phyloP scores from a whole-genome alignment of 1,140 invertebrate genomes.

The Drosophila obscura region DNA sequence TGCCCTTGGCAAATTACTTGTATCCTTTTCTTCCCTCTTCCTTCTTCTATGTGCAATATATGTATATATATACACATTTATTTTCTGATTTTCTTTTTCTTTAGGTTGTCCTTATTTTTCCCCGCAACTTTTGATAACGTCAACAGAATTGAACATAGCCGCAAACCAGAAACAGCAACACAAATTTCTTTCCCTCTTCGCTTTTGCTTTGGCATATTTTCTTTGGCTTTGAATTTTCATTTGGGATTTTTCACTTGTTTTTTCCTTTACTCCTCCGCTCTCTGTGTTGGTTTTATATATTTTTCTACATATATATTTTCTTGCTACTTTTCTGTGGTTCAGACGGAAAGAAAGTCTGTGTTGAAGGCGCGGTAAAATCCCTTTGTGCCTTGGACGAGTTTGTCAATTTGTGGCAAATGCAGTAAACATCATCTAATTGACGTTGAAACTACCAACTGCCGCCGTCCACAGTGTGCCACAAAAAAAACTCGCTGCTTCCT shows the following conservation, averaged over 20 bases:
- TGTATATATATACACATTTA: slow-evolving; percentile 3
- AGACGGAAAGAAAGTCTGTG: not conserved
- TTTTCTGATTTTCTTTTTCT: slow-evolving; percentile 9
- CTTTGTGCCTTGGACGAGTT: slow-evolving; percentile 60
- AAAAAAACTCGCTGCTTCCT: slow-evolving; percentile 14
- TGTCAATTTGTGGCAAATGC: slow-evolving; percentile 78
- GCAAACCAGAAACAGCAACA: slow-evolving; percentile 64
- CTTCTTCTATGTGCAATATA: not conserved
- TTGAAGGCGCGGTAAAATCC: slow-evolving; percentile 13
- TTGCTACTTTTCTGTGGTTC: slow-evolving; percentile 22
- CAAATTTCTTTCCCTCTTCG: slow-evolving; percentile 26
- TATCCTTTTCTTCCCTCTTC: slow-evolving; percentile 61
- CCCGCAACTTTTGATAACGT: slow-evolving; percentile 78
- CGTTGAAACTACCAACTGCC: slow-evolving; percentile 66
- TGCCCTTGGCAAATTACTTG: slow-evolving; percentile 77
- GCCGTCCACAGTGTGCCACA: slow-evolving; percentile 24
- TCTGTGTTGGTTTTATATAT: slow-evolving; percentile 44
- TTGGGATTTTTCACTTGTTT: slow-evolving; percentile 29
- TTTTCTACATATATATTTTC: slow-evolving; percentile 60
- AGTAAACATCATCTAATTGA: slow-evolving; percentile 80
- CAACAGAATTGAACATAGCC: slow-evolving; percentile 74
- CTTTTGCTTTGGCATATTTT: slow-evolving; percentile 57
- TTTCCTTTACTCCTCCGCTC: not conserved
- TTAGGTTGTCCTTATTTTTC: slow-evolving; percentile 27
- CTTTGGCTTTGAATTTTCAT: slow-evolving; percentile 68